These are phyloP conservation scores for Microtus pennsylvanicus DNA, from an alignment of 2,113 vertebrate genomes.

Conservation along the genomic window DNA sequence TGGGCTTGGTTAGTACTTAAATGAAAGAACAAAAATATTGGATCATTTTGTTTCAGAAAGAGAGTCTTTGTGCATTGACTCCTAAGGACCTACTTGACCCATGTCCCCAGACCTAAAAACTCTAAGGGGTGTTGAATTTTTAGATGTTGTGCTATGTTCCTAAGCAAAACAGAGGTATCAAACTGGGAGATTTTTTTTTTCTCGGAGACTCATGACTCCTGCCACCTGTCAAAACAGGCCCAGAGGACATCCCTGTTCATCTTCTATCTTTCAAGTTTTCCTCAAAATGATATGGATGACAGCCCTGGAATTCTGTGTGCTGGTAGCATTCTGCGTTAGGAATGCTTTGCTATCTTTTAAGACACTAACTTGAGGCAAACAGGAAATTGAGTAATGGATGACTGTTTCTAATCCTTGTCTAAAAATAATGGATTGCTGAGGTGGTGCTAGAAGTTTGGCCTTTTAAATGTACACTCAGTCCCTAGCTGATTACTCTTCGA, in stretches of 20 bases:
- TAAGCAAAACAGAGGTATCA: not conserved
- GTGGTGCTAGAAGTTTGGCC: conserved; percentile 34
- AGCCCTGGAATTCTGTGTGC: conserved; percentile 16
- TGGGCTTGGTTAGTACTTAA: not conserved
- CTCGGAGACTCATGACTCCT: conserved; percentile 1
- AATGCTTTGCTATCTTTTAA: conserved; percentile 52
- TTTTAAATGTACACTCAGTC: not conserved
- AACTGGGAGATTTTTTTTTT: not conserved
- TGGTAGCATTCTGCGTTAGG: conserved; percentile 32
- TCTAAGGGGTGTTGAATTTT: not conserved
- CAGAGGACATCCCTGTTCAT: not conserved
- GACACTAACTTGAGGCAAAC: conserved; percentile 49
- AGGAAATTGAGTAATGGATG: conserved; percentile 61
- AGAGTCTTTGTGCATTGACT: not conserved
- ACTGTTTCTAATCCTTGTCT: conserved; percentile 51
- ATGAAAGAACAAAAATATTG: not conserved
- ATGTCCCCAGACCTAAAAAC: no score
- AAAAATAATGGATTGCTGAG: conserved; percentile 50
- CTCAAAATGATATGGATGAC: not conserved
- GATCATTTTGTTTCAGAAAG: conserved; percentile 39
- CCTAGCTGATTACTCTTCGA: not conserved
- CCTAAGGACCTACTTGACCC: not conserved
- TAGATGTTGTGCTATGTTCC: not conserved
- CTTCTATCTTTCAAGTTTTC: conserved; percentile 13
- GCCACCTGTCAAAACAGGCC: conserved; percentile 51